Conservation (phyloP, 2,113 vertebrate species). For the Solea solea region DNA sequence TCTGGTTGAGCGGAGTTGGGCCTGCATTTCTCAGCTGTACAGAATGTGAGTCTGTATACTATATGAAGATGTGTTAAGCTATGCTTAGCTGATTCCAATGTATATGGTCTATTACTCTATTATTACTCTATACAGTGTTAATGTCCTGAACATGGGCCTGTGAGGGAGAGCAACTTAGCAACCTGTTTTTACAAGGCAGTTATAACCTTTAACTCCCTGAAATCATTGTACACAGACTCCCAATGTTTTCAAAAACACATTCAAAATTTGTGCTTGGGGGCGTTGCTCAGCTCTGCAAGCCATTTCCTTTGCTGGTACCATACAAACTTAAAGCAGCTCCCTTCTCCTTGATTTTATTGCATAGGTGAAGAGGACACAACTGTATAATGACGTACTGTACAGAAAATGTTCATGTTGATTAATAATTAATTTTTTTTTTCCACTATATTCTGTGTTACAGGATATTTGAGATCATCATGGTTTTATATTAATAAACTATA, state of each 20-base stretch:
- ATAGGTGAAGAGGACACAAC: not conserved
- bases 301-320: not conserved
- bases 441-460: too few relatives aligned
- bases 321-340: slow-evolving; percentile 5
- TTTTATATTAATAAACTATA: too few relatives aligned
- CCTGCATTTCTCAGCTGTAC: too few relatives aligned
- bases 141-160: not conserved
- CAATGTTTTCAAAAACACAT: slow-evolving; percentile 14
- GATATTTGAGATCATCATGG: too few relatives aligned
- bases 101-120: too few relatives aligned
- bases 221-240: not conserved
- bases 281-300: not conserved
- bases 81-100: too few relatives aligned
- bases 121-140: not conserved
- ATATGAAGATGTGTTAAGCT: too few relatives aligned
- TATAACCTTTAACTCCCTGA: not conserved
- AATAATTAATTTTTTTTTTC: not conserved
- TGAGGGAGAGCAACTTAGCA: not conserved
- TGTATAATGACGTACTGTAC: not conserved
- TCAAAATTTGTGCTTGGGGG: slow-evolving; percentile 6
- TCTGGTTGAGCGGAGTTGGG: too few relatives aligned
- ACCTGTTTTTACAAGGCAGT: slow-evolving; percentile 5
- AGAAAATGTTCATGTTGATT: not conserved
- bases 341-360: slow-evolving; percentile 3
- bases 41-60: too few relatives aligned